These are phyloP conservation scores for Pyrrhia umbra DNA, from an alignment of 2,888 invertebrate species.

Conservation along the genomic window DNA sequence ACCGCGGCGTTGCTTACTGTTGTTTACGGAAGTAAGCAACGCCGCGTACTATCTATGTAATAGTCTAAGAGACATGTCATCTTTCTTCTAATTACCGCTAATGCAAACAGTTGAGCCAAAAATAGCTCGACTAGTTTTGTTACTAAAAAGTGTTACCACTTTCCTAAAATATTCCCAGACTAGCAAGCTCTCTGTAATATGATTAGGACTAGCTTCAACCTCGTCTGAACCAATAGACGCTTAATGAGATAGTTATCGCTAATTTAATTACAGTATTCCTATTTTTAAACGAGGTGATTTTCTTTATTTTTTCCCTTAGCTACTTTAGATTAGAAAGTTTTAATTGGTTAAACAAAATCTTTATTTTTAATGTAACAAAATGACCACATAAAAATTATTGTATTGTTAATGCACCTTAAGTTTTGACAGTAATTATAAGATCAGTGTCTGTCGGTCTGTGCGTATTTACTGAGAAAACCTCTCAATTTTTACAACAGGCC, in stretches of 20 bases:
- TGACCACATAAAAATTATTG: background rate
- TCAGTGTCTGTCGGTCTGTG: background rate
- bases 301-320: background rate
- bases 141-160: background rate
- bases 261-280: slow-evolving; percentile 25
- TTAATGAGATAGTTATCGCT: slow-evolving; percentile 11
- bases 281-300: slow-evolving; percentile 6
- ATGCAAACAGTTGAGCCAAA: slow-evolving; percentile 15
- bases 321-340: background rate
- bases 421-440: background rate
- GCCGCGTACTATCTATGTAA: too few species aligned
- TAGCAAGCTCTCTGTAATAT: slow-evolving; percentile 24
- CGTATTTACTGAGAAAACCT: background rate
- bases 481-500: background rate
- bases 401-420: background rate
- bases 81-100: background rate
- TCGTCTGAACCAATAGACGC: slow-evolving; percentile 2
- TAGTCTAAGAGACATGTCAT: background rate
- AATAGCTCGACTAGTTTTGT: slow-evolving; percentile 28
- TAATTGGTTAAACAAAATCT: background rate
- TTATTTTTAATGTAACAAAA: background rate
- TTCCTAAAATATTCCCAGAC: slow-evolving; percentile 21
- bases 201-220: slow-evolving; percentile 13
- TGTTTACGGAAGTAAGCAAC: too few species aligned
- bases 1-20: too few species aligned